Base-by-base conservation (phyloP, 2,113 vertebrate genomes). In the Malurus alboscapulatus region DNA sequence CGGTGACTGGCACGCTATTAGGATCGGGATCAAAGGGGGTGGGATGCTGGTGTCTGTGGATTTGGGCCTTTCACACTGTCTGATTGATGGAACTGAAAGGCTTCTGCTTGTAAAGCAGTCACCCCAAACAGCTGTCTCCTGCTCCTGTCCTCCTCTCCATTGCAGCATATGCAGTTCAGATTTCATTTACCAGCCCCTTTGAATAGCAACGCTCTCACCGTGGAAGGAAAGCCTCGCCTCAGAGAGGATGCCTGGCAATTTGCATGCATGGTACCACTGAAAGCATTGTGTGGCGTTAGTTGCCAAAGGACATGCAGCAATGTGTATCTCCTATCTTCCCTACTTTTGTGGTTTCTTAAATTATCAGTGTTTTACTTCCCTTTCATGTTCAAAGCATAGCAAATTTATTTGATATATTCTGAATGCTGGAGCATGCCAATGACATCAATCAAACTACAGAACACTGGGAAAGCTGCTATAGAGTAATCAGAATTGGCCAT, bases 301-400 rank as follows among this genome's bases (percentile, higher is more conserved):
- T 96, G 97, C 97, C 97, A 96, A 91, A 90, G 97, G 97, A 96
- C 96, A 94, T 79, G 84, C 94, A 87, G 95, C 94, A 90, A 73
- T 61, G 81, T 68, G 81, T 80, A 94, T 94, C 96, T 93, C 90
- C 71, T 84, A 91, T 95, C 96, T 96, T 91, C 72, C 93, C 90
- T 93, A 97, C 95, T 96, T 98, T 97, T 90, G 96, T 95, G 65
- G 94, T 95, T 97, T 84, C 97, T 97, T 96, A 97, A 97, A 97
- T 97, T 96, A 97, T 96, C 96, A 96, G 93, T 97, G 96, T 97
- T 97, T 97, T 97, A 95, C 96, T 96, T 94, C 27, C 17, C 95
- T 98, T 97, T 98, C 97, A 97, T 97, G 97, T 97, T 98, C 97
- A 97, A 97, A 97, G 97, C 97, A 93, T 95, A 84, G 84, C 96